Evolutionary conservation across 1,140 invertebrate species (phyloP), one percentile per base, ranked within the genome.

Genomic region (Heliconius congener): DNA sequence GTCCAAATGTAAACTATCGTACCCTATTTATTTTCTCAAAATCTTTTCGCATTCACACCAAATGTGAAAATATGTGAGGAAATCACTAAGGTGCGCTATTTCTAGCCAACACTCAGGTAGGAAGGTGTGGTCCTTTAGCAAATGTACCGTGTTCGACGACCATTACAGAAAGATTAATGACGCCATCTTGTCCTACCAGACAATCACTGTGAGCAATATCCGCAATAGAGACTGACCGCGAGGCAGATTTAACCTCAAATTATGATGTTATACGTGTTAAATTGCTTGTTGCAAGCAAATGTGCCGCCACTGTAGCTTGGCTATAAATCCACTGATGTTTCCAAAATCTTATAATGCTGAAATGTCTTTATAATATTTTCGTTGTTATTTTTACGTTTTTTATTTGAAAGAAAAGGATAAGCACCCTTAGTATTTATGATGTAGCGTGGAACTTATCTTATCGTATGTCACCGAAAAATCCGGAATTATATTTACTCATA

Each of bases 81-180:
- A 78, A 55, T 60, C 71, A 52, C 30, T 57, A 18, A 79, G 37
- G 46, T 74, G 57, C 46, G 74, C 71, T 55, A 70, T 76, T 78
- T 57, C 37, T 66, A 77, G 77, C 27, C 37, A 76, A 82, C 74
- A 50, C 71, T 79, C 57, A 79, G 81, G 74, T 82, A 76, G 73
- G 34, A 74, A 79, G 84, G 76, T 84, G 83, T 81, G 77, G 81
- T 66, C 34, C 81, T 84, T 83, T 85, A 85, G 74, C 83, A 89
- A 90, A 89, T 89, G 90, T 88, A 81, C 88, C 87, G 85, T 90
- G 87, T 87, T 87, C 72, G 86, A 83, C 81, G 85, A 82, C 87
- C 87, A 88, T 90, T 91, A 89, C 84, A 79, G 78, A 71, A 76
- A 82, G 78, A 82, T 82, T 82, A 73, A 82, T 75, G 81, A 74